These are phyloP conservation scores for Epinotia bilunana DNA, from an alignment of 2,888 invertebrate genomes.

Conservation along the genomic window DNA sequence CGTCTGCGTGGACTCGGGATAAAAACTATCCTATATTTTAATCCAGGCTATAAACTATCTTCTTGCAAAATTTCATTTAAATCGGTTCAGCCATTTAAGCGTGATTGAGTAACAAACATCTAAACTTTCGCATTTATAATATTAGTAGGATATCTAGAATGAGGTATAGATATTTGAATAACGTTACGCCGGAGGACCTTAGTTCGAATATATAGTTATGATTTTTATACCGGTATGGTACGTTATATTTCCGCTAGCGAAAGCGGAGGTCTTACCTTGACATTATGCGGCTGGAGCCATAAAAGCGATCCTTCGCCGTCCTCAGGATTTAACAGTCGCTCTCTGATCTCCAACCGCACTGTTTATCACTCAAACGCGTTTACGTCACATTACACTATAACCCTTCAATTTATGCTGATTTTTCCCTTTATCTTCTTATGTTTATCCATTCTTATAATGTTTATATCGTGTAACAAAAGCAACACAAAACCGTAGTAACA, in stretches of 20 bases:
- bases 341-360: conserved; percentile 61
- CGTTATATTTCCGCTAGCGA: conserved; percentile 1
- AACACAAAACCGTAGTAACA: conserved; percentile 10
- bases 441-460: conserved; percentile 29
- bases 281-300: conserved; percentile 74
- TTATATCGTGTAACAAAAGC: conserved; percentile 15
- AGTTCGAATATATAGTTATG: background rate
- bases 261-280: conserved; percentile 55
- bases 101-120: no score
- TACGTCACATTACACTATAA: conserved; percentile 65
- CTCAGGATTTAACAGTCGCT: conserved; percentile 70
- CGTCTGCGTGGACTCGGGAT: no score
- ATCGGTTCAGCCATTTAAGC: no score
- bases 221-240: background rate
- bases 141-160: background rate
- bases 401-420: conserved; percentile 68
- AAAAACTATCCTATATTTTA: no score
- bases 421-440: conserved; percentile 47
- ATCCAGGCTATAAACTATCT: no score
- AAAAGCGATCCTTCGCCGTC: conserved; percentile 74
- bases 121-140: no score
- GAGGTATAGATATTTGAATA: background rate
- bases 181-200: background rate
- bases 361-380: conserved; percentile 69
- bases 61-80: no score